Conservation (phyloP, 2,113 vertebrate species). For the Alexandromys fortis region DNA sequence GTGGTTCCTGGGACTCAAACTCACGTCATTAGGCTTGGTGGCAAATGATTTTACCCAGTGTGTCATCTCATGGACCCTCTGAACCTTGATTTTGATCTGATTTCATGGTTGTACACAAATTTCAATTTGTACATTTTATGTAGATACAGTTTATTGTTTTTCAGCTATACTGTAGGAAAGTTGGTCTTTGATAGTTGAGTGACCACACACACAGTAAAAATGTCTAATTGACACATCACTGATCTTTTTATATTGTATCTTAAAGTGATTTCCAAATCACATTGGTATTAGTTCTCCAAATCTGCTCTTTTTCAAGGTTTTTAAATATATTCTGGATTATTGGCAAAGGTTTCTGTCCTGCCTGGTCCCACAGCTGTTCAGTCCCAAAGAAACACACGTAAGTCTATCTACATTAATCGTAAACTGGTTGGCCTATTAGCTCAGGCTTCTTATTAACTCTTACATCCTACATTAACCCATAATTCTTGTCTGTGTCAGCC, state of each 20-base stretch:
- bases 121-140: not conserved
- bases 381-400: too few species aligned
- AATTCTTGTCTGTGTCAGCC: too few species aligned
- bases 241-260: not conserved
- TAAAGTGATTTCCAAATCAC: not conserved
- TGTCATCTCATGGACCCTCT: not conserved
- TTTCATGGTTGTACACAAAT: not conserved
- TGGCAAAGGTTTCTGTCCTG: too few species aligned
- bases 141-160: not conserved
- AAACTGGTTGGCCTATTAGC: too few species aligned
- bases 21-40: not conserved
- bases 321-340: not conserved
- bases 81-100: not conserved
- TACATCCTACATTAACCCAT: too few species aligned
- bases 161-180: not conserved
- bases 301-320: not conserved
- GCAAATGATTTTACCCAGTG: not conserved
- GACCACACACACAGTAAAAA: too few species aligned
- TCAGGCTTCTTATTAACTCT: too few species aligned
- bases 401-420: too few species aligned
- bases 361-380: too few species aligned
- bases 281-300: not conserved
- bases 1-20: not conserved
- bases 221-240: not conserved
- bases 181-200: not conserved